Conservation (phyloP, 2,888 invertebrate species). For the Diarsia dahlii region DNA sequence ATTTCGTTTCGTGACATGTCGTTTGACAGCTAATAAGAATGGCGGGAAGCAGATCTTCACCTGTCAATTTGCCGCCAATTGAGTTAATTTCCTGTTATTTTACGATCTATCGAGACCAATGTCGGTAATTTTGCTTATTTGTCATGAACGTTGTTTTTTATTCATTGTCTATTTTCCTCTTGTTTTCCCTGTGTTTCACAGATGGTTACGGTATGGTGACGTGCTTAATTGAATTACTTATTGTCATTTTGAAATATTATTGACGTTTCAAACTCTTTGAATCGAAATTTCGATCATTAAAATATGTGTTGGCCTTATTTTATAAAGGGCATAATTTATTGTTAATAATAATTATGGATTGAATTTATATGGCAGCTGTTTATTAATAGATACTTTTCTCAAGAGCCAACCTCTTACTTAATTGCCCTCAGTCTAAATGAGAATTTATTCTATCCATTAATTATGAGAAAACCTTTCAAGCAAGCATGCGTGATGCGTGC, state of each 20-base stretch:
- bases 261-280: neutral
- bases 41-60: constrained; percentile 71
- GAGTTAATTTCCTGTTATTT: constrained; percentile 64
- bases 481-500: constrained; percentile 9
- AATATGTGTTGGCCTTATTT: neutral
- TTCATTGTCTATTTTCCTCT: constrained; percentile 16
- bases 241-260: neutral
- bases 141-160: constrained; percentile 36
- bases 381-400: constrained; percentile 1
- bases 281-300: neutral
- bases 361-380: neutral
- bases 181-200: constrained; percentile 17
- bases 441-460: constrained; percentile 28
- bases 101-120: constrained; percentile 26
- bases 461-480: constrained; percentile 26
- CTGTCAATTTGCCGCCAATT: constrained; percentile 66
- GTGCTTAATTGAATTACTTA: too few relatives aligned
- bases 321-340: neutral
- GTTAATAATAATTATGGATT: constrained; percentile 1
- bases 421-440: constrained; percentile 10
- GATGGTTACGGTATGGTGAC: neutral
- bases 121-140: constrained; percentile 20
- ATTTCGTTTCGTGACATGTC: constrained; percentile 50
- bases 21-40: constrained; percentile 68
- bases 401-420: neutral